Percentiles rank a stretch among this genome's conserved stretches.
phyloP scores from a whole-genome alignment of 2,113 vertebrate species.

The Callopanchax toddi region DNA sequence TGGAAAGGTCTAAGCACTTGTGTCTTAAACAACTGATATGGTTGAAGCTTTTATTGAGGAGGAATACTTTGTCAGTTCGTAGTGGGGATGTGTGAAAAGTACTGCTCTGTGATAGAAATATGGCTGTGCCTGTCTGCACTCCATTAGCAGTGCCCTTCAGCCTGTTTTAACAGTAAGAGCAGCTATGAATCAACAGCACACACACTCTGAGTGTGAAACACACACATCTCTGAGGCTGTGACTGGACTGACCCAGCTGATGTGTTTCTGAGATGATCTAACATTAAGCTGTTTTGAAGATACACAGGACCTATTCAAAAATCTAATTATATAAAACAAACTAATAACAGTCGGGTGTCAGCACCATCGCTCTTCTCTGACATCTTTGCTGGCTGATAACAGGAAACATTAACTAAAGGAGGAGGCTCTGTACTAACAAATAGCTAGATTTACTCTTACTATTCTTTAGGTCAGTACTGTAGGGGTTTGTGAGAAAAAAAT shows the following conservation, averaged over 20 bases:
- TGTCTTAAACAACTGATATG: conserved; percentile 45
- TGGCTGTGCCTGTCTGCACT: conserved; percentile 32
- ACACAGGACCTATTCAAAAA: background rate
- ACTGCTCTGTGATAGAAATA: conserved; percentile 43
- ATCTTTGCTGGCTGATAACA: too few relatives aligned
- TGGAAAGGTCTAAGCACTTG: conserved; percentile 29
- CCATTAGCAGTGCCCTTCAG: conserved; percentile 56
- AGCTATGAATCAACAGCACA: conserved; percentile 48
- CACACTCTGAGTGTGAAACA: conserved; percentile 7
- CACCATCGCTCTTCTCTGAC: background rate
- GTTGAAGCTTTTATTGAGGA: conserved; percentile 3
- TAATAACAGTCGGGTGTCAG: background rate
- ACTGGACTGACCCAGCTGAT: conserved; percentile 19
- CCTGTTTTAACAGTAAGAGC: conserved; percentile 39
- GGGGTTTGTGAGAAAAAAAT: too few relatives aligned
- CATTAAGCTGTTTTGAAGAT: background rate
- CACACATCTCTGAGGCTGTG: conserved; percentile 17
- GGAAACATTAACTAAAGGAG: too few relatives aligned
- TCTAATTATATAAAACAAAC: background rate
- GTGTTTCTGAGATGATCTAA: background rate
- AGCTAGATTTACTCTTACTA: too few relatives aligned
- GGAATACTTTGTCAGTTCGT: background rate
- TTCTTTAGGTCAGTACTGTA: too few relatives aligned
- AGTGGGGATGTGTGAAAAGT: conserved; percentile 28
- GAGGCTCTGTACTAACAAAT: too few relatives aligned